These are phyloP conservation scores for Meiosimyza platycephala DNA, from an alignment of 2,888 invertebrate genomes.

Conservation along the genomic window DNA sequence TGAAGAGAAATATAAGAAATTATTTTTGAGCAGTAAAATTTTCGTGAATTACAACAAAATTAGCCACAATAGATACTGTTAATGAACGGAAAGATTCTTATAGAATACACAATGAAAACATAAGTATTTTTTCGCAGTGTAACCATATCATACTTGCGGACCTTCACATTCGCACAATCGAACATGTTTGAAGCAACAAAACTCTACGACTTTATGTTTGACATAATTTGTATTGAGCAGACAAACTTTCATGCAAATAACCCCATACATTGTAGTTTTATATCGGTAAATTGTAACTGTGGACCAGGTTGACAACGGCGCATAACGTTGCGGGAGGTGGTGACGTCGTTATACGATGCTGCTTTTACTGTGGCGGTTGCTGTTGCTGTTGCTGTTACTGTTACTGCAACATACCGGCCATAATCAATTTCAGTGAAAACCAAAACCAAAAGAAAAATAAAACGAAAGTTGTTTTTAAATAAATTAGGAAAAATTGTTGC, in stretches of 20 bases:
- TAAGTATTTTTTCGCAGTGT: too few relatives aligned
- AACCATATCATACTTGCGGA: neutral
- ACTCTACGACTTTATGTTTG: too few relatives aligned
- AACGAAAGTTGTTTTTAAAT: too few relatives aligned
- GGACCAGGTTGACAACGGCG: neutral
- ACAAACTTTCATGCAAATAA: slow-evolving; percentile 17
- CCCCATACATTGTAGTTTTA: neutral
- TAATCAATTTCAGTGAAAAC: slow-evolving; percentile 27
- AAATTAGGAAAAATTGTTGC: too few relatives aligned
- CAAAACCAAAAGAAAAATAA: slow-evolving; percentile 1
- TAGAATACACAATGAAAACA: too few relatives aligned
- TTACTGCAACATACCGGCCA: slow-evolving; percentile 12
- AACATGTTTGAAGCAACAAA: slow-evolving; percentile 24
- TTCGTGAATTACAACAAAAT: too few relatives aligned
- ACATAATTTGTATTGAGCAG: too few relatives aligned
- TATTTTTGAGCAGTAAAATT: too few relatives aligned
- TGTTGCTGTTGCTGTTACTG: too few relatives aligned
- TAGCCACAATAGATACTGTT: too few relatives aligned
- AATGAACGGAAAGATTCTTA: too few relatives aligned
- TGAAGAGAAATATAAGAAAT: too few relatives aligned
- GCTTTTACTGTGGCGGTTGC: neutral
- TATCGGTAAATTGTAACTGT: slow-evolving; percentile 33
- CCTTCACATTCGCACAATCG: neutral
- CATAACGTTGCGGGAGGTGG: neutral
- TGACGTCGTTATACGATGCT: neutral